Percentiles rank a stretch among this genome's conserved stretches.
Conservation (phyloP, 2,888 invertebrate species). For the Philaethria dido region DNA sequence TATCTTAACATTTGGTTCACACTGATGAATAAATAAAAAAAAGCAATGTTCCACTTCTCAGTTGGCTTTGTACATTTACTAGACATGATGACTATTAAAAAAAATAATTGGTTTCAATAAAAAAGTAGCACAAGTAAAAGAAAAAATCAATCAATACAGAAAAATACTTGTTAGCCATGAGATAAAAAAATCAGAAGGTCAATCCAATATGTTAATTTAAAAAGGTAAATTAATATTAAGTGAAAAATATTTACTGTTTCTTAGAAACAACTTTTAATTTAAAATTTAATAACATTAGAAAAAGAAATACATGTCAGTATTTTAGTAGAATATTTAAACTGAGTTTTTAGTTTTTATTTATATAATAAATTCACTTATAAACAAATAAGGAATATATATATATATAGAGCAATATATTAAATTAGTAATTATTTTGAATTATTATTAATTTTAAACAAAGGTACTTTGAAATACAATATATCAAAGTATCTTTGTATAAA, state of each 20-base stretch:
- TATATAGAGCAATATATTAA: too few species aligned
- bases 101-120: constrained; percentile 1
- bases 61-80: neutral
- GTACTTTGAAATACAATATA: too few species aligned
- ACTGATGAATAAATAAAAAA: too few species aligned
- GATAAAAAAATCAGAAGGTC: constrained; percentile 9
- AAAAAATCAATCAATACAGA: constrained; percentile 1
- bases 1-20: too few species aligned
- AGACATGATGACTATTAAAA: neutral
- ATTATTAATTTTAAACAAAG: too few species aligned
- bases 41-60: too few species aligned
- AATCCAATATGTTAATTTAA: constrained; percentile 1
- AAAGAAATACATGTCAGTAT: neutral
- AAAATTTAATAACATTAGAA: neutral
- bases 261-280: neutral
- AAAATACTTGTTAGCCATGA: constrained; percentile 3
- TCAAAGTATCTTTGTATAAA: neutral
- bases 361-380: neutral
- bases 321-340: neutral
- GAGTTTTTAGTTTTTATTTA: neutral
- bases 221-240: constrained; percentile 7
- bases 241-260: neutral
- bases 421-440: neutral
- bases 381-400: too few species aligned
- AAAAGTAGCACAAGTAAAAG: neutral